Evolutionary conservation across 2,113 vertebrate species (phyloP).

Genomic region (Murina feae): DNA sequence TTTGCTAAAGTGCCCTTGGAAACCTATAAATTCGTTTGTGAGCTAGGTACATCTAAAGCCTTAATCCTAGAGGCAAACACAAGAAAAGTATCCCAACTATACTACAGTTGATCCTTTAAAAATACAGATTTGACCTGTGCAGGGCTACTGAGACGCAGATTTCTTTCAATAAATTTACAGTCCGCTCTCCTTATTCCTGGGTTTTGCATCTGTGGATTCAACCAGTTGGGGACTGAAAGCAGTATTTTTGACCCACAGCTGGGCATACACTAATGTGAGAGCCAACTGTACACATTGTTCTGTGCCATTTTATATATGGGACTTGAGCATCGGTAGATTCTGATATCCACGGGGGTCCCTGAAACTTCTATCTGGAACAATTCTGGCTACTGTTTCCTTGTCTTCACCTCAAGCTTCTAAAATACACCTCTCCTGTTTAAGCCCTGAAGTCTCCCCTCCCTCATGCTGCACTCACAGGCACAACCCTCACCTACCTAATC

Average conservation of each 20-base stretch:
- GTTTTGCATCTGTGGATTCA: background rate
- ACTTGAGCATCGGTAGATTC: background rate
- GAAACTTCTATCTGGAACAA: background rate
- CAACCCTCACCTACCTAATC: background rate
- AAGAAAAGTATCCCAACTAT: slow-evolving; percentile 4
- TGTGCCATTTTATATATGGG: background rate
- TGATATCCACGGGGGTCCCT: background rate
- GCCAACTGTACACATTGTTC: background rate
- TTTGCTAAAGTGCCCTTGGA: background rate
- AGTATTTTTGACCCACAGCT: background rate
- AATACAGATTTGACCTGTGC: background rate
- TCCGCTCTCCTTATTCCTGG: background rate
- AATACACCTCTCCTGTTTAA: background rate
- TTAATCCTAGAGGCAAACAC: slow-evolving; percentile 6
- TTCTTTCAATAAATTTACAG: background rate
- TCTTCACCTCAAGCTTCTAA: background rate
- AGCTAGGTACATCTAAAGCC: background rate
- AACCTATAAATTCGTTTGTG: background rate
- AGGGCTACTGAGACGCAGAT: too few relatives aligned
- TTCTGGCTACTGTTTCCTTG: background rate
- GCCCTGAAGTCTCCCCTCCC: background rate
- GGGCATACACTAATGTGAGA: background rate
- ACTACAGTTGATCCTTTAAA: background rate
- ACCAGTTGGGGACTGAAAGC: background rate
- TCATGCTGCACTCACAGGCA: background rate